These are phyloP conservation scores for Luperina nickerlii DNA, from an alignment of 2,888 invertebrate species.

Conservation along the genomic window DNA sequence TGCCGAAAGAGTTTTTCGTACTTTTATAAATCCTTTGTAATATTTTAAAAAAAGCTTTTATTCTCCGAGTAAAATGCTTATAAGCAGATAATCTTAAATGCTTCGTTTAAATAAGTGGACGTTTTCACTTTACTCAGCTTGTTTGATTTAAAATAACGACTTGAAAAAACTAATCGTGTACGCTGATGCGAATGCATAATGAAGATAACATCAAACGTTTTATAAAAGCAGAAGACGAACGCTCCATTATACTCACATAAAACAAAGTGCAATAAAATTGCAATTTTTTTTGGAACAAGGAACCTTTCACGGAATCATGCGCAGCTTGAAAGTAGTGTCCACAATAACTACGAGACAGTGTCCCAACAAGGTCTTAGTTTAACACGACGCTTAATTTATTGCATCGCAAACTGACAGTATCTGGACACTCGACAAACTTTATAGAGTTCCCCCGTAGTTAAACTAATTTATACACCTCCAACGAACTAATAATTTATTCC, in stretches of 20 bases:
- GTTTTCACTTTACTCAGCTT: conserved; percentile 20
- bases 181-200: conserved; percentile 2
- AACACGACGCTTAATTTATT: conserved; percentile 64
- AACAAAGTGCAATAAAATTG: conserved; percentile 37
- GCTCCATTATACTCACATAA: conserved; percentile 36
- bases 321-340: conserved; percentile 31
- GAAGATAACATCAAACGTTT: conserved; percentile 31
- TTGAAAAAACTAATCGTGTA: conserved; percentile 6
- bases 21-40: conserved; percentile 13
- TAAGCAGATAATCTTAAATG: conserved; percentile 24
- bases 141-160: conserved; percentile 16
- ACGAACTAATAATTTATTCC: conserved; percentile 42
- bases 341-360: conserved; percentile 43
- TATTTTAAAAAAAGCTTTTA: conserved; percentile 31
- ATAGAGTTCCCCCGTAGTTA: conserved; percentile 57
- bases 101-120: background rate
- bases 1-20: conserved; percentile 34
- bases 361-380: conserved; percentile 51
- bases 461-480: conserved; percentile 51
- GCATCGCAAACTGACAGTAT: conserved; percentile 61
- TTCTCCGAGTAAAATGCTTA: conserved; percentile 22
- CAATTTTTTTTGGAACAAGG: conserved; percentile 54
- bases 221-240: conserved; percentile 16
- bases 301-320: conserved; percentile 44
- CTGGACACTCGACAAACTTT: conserved; percentile 62